Conservation (phyloP, 2,888 invertebrate genomes). For the Hyposoter dolosus region DNA sequence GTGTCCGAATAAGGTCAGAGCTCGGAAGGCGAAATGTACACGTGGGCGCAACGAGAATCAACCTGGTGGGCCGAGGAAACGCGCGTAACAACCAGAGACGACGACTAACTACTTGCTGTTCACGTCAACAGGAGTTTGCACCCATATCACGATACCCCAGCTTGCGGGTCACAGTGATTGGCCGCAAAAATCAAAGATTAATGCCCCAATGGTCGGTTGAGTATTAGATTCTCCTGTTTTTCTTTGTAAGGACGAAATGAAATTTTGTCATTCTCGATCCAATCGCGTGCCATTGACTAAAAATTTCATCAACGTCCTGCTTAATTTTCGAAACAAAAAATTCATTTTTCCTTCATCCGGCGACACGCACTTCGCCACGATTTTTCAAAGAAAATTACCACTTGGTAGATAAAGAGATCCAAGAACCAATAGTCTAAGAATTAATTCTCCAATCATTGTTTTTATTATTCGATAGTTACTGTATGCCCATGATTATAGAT, state of each 20-base stretch:
- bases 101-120: slow-evolving; percentile 38
- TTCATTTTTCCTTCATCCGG: too few species aligned
- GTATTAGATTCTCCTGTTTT: background rate
- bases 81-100: slow-evolving; percentile 56
- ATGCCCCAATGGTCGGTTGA: background rate
- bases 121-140: slow-evolving; percentile 74
- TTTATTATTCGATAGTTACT: background rate
- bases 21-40: slow-evolving; percentile 74
- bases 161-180: slow-evolving; percentile 8
- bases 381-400: too few species aligned
- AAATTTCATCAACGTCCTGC: background rate
- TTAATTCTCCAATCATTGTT: background rate
- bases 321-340: too few species aligned
- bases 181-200: background rate
- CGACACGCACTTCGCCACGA: too few species aligned
- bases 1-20: slow-evolving; percentile 84
- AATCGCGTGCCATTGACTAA: background rate
- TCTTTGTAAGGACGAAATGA: background rate
- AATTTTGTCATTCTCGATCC: background rate
- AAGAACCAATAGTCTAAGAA: too few species aligned
- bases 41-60: slow-evolving; percentile 71
- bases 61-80: slow-evolving; percentile 67
- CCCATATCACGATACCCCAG: slow-evolving; percentile 55
- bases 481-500: background rate
- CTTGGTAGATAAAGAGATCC: too few species aligned